Conservation (phyloP, 2,888 invertebrate species). For the Abrostola triplasia region DNA sequence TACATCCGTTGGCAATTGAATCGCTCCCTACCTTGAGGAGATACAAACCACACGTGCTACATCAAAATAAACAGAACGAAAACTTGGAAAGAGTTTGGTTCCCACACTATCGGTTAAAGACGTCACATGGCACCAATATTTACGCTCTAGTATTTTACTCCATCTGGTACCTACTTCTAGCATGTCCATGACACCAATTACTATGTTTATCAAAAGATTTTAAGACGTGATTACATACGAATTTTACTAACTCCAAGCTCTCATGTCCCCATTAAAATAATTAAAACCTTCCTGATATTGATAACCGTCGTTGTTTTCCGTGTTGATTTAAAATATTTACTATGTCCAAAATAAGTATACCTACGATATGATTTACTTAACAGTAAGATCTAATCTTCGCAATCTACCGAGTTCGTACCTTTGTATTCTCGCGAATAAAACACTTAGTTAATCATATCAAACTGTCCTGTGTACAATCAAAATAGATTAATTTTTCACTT, state of each 20-base stretch:
- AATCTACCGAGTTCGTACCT: background rate
- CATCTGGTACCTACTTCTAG: too few species aligned
- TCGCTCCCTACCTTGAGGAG: too few species aligned
- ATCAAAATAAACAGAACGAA: too few species aligned
- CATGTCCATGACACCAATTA: too few species aligned
- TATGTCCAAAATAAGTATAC: background rate
- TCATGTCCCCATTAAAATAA: background rate
- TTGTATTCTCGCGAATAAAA: background rate
- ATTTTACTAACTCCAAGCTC: background rate
- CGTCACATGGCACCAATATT: too few species aligned
- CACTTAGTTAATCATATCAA: background rate
- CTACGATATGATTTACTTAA: constrained; percentile 11
- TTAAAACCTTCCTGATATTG: background rate
- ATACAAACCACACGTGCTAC: too few species aligned
- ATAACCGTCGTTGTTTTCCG: constrained; percentile 3
- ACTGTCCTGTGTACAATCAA: background rate
- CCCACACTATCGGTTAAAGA: too few species aligned
- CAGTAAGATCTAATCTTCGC: constrained; percentile 18
- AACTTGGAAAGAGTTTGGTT: too few species aligned
- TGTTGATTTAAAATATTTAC: constrained; percentile 14
- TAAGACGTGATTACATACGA: background rate
- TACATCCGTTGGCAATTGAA: too few species aligned
- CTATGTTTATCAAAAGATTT: background rate
- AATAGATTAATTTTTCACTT: background rate
- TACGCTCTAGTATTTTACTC: too few species aligned